Evolutionary conservation across 1,140 invertebrate species (phyloP).

Genomic region (Spodoptera litura): DNA sequence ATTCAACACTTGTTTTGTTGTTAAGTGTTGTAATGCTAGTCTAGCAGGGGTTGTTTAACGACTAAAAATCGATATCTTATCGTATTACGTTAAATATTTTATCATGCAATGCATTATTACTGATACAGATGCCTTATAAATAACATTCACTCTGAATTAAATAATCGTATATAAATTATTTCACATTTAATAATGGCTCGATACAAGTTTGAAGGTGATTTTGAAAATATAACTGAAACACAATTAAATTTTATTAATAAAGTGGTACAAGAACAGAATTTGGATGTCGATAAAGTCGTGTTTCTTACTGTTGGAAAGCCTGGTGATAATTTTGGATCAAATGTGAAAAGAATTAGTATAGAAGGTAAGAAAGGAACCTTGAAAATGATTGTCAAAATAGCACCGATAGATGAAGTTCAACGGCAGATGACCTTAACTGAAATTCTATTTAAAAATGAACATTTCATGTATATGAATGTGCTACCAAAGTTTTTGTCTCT

Average conservation of each 20-base stretch:
- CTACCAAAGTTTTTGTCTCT: slow-evolving; percentile 70
- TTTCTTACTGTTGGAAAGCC: slow-evolving; percentile 50
- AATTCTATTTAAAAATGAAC: slow-evolving; percentile 38
- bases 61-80: too few relatives aligned
- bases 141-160: too few relatives aligned
- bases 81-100: too few relatives aligned
- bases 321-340: slow-evolving; percentile 57
- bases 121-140: too few relatives aligned
- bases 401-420: background rate
- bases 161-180: background rate
- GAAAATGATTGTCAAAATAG: slow-evolving; percentile 50
- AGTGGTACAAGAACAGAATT: slow-evolving; percentile 50
- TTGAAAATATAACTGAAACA: slow-evolving; percentile 28
- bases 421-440: background rate
- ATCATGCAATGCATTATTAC: too few relatives aligned
- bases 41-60: too few relatives aligned
- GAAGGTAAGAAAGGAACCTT: slow-evolving; percentile 43
- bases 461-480: slow-evolving; percentile 58
- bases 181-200: slow-evolving; percentile 9
- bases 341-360: slow-evolving; percentile 53
- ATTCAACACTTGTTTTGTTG: too few relatives aligned
- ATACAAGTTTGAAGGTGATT: slow-evolving; percentile 52
- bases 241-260: slow-evolving; percentile 51
- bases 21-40: too few relatives aligned
- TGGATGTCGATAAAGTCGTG: slow-evolving; percentile 44